Evolutionary conservation across 2,888 invertebrate species (phyloP).

Genomic region (Calameuta idolon): DNA sequence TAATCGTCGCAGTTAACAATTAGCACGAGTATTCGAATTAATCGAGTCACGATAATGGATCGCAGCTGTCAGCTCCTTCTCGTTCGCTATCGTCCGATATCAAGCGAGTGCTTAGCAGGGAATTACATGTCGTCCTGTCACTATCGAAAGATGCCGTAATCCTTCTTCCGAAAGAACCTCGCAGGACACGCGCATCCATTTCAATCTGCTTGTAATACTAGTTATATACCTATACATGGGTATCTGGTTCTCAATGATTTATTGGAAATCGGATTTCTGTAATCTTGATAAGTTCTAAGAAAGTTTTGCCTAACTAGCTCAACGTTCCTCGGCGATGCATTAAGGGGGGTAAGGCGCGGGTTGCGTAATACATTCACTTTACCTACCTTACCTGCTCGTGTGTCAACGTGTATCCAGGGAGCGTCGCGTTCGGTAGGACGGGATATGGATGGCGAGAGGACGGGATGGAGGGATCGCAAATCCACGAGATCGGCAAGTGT

Average conservation of each 20-base stretch:
- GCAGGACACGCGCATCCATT: neutral
- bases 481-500: slow-evolving; percentile 22
- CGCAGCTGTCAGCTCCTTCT: neutral
- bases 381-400: neutral
- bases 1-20: neutral
- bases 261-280: neutral
- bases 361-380: neutral
- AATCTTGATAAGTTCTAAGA: slow-evolving; percentile 10
- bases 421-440: neutral
- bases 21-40: slow-evolving; percentile 4
- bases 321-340: neutral
- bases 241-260: neutral
- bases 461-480: slow-evolving; percentile 24
- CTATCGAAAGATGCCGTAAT: neutral
- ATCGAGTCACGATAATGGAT: slow-evolving; percentile 5
- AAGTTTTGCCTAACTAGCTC: slow-evolving; percentile 25
- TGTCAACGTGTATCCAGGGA: slow-evolving; percentile 2
- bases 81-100: neutral
- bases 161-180: neutral
- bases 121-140: neutral
- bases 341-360: neutral
- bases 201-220: neutral
- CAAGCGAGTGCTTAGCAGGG: neutral
- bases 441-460: slow-evolving; percentile 1
- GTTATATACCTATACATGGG: neutral